Evolutionary conservation across 2,888 invertebrate species (phyloP), one percentile per base, ranked within the genome.

Genomic region (Drosophila limbata): DNA sequence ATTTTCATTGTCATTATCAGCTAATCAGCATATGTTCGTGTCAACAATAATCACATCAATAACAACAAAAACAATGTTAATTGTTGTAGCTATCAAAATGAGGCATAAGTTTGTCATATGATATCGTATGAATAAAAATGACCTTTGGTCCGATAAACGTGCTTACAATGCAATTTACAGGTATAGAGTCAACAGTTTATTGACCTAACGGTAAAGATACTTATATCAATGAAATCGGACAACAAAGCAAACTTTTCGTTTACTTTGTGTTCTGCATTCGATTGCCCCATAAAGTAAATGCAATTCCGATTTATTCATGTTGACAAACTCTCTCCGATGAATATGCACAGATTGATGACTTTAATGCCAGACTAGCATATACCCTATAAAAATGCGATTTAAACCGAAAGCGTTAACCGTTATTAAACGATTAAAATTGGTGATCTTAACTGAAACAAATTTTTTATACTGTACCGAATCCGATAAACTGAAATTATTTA

Each of bases 241-340:
- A 42, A 44, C 28, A 17, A 48, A 39, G 25, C 28, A 33, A 35
- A 11, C 31, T 37, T 21, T 71, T 28, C 65, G 17, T 45, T 63
- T 55, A 35, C 50, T 35, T 45, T 65, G 57, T 56, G 57, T 56
- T 60, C 28, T 67, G 69, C 56, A 69, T 45, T 2, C 57, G 52
- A 67, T 78, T 78, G 61, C 47, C 53, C 31, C 60, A 77, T 56
- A 61, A 74, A 59, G 53, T 45, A 66, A 69, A 78, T 78, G 56
- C 45, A 56, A 53, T 56, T 62, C 33, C 15, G 39, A 53, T 60
- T 56, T 55, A 56, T 56, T 37, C n/a, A 39, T 50, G 35, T 69
- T 44, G 17, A 53, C 50, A 35, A 4, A 52, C 40, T 15, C 15
- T 28, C 17, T 15, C 40, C 39, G 3, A 39, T 37, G 13, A n/a